phyloP scores from a whole-genome alignment of 2,888 invertebrate genomes.

The Synergus itoensis region DNA sequence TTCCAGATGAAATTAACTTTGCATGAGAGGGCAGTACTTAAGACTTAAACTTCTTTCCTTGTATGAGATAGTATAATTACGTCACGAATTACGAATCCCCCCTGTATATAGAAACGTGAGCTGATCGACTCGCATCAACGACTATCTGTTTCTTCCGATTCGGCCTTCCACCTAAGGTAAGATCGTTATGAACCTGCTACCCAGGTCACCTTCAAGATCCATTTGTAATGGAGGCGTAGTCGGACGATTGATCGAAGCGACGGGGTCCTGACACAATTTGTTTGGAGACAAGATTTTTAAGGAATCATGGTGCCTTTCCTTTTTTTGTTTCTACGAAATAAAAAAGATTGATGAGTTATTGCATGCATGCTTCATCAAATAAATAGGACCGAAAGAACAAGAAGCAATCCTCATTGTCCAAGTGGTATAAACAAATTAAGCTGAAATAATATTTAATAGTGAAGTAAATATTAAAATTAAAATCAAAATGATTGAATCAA shows the following conservation, averaged over 20 bases:
- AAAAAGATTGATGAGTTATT: neutral
- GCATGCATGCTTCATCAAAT: neutral
- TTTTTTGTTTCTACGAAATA: slow-evolving; percentile 25
- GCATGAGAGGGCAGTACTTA: slow-evolving; percentile 21
- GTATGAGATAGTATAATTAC: slow-evolving; percentile 16
- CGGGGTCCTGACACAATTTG: slow-evolving; percentile 33
- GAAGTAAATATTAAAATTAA: neutral
- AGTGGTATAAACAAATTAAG: neutral
- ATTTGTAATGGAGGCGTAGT: slow-evolving; percentile 53
- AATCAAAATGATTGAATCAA: neutral
- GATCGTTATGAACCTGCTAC: slow-evolving; percentile 45
- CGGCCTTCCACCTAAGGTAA: slow-evolving; percentile 50
- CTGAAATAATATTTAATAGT: neutral
- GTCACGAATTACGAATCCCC: slow-evolving; percentile 40
- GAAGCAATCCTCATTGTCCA: neutral
- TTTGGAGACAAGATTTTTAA: slow-evolving; percentile 4
- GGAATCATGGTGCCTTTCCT: neutral
- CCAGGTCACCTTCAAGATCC: slow-evolving; percentile 52
- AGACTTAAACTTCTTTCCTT: slow-evolving; percentile 34
- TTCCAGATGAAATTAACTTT: slow-evolving; percentile 20
- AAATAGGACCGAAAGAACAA: neutral
- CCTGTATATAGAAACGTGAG: slow-evolving; percentile 39
- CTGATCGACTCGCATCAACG: slow-evolving; percentile 25
- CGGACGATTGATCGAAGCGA: slow-evolving; percentile 29
- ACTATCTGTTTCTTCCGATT: slow-evolving; percentile 50